Percentiles rank a stretch among this genome's conserved stretches.
Conservation (phyloP, 2,113 vertebrate genomes). For the Thermophis baileyi region DNA sequence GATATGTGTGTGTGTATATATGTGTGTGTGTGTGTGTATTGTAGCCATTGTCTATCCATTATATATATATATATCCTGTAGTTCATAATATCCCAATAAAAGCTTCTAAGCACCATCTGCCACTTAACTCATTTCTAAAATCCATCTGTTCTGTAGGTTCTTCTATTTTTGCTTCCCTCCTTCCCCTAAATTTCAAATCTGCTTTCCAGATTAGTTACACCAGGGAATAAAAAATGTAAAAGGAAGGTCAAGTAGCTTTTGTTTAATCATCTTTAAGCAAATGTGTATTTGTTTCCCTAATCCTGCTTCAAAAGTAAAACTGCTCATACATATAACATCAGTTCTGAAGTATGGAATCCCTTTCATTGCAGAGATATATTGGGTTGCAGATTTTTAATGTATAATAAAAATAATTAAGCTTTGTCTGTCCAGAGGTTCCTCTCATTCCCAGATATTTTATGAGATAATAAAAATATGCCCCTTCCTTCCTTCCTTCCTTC, state of each 20-base stretch:
- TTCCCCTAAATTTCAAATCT: not conserved
- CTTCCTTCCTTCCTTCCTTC: not conserved
- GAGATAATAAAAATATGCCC: not conserved
- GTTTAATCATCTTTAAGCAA: not conserved
- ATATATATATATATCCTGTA: not conserved
- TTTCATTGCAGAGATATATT: fast-evolving
- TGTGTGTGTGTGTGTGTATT: too few relatives aligned
- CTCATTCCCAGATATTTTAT: not conserved
- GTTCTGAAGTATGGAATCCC: not conserved
- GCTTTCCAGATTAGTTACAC: not conserved
- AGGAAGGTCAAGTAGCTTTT: not conserved
- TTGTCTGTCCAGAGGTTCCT: not conserved
- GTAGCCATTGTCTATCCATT: too few relatives aligned
- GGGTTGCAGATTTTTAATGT: not conserved
- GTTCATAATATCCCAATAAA: not conserved
- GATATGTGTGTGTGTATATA: too few relatives aligned
- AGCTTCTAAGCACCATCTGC: conserved; percentile 55
- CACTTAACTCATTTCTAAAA: conserved; percentile 33
- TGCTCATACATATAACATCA: not conserved
- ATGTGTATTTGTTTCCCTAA: not conserved
- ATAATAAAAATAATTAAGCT: not conserved
- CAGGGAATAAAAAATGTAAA: conserved; percentile 10
- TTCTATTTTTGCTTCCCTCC: not conserved
- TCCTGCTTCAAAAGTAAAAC: conserved; percentile 1
- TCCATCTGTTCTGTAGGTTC: conserved; percentile 37